Evolutionary conservation across 92 coral and sea anemone species (phyloP), one percentile per base, ranked within the genome.

Genomic region (Diadumene lineata): DNA sequence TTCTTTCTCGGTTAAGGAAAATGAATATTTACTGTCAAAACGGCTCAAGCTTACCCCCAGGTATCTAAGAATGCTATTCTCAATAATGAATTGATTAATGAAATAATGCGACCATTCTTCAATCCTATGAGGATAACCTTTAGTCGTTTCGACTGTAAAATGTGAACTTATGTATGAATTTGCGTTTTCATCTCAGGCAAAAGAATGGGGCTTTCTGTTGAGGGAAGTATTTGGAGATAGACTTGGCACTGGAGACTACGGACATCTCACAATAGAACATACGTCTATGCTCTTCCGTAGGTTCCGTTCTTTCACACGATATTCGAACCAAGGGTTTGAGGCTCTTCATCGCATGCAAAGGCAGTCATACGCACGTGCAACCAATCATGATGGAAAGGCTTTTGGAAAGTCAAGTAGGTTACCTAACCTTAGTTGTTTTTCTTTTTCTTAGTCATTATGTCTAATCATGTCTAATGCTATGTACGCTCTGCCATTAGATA

Each of bases 301-400:
- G 32, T 72, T 72, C 63, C 66, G 24, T 17, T 72, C 77, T 18
- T 72, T 72, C 34, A 72, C 53, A 56, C 27, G 19, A 38, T 70
- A 72, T 62, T 72, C 77, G 7, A 72, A 72, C 27, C 77, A 72
- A 72, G 77, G 77, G 11, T 72, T 72, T 72, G 77, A 72, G 31
- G 77, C 77, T 34, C 66, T 72, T 21, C 77, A 72, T 33, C 66
- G 77, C 7, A 19, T 31, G 28, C 77, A 72, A 34, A 31, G 77
- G 21, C 77, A 72, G 66, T 50, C 56, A 28, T 72, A 72, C 21
- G 32, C 77, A 3, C 66, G 77, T 31, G 66, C 77, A 17, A 72
- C 77, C 4, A 72, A 72, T 61, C 66, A 72, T 32, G 77, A 72
- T 33, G 31, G 64, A 24, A 72, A 72, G 34, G 1, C 53, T 28